Evolutionary conservation across 2,113 vertebrate species (phyloP), one percentile per base, ranked within the genome.

Genomic region (Patagioenas fasciata): DNA sequence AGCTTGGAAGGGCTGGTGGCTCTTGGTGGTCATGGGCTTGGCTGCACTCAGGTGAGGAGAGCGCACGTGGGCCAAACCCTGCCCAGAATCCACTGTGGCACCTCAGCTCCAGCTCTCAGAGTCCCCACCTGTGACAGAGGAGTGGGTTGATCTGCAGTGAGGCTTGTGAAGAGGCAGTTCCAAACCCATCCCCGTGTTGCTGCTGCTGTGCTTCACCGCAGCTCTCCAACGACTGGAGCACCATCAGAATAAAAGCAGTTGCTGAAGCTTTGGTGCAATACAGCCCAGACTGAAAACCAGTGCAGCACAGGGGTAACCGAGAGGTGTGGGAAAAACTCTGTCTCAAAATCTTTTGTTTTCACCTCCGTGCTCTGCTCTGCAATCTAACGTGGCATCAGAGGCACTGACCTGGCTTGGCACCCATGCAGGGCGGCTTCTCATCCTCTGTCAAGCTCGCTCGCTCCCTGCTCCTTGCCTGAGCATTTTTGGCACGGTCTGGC

Each of bases 121-220:
- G 24, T 51, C 11, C 26, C 65, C 54, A 6, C 17, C 74, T 26
- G 26, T 17, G 70, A 53, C 15, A 19, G 1, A 9, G 70, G 90
- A 50, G 29, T 60, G 73, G 7, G 1, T 14, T 5, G 3, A 7
- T 2, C 36, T 23, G n/a, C 1, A 2, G 42, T 2, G 48, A 21
- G 47, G n/a, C 28, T 70, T 18, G 3, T 16, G 60, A 69, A 29
- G n/a, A 28, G 51, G 18, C 64, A 21, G 56, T 2, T 29, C 5
- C 29, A 54, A 15, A 42, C 34, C 1, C 1, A 15, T 15, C 58
- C 77, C 34, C 0, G 0, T 1, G 5, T 11, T 10, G 4, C 80
- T 16, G 2, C 29, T 75, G 32, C 54, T 11, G 9, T 6, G 56
- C 58, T 34, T 40, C 58, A 5, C 57, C 8, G 13, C 75, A 74